Evolutionary conservation across 2,797 vertebrate species (phyloP).

Genomic region (Luscinia luscinia): DNA sequence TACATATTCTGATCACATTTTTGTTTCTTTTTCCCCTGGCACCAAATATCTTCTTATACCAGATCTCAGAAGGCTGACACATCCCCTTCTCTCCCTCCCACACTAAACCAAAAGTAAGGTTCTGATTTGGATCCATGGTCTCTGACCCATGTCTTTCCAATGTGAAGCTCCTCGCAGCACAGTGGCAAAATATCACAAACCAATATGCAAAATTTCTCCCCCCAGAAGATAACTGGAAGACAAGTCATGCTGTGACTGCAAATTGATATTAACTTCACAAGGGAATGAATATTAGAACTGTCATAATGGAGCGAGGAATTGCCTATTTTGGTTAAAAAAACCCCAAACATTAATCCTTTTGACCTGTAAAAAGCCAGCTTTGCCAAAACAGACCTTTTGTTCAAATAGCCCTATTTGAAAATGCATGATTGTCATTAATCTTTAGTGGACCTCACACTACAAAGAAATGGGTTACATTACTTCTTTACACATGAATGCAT

Average conservation of each 20-base stretch:
- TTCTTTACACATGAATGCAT: neutral
- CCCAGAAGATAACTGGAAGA: neutral
- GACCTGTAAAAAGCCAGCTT: neutral
- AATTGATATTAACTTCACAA: conserved; percentile 46
- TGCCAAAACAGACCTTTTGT: neutral
- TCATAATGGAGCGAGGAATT: neutral
- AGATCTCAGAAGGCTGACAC: neutral
- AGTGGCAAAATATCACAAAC: neutral
- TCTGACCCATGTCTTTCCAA: neutral
- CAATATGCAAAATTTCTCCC: neutral
- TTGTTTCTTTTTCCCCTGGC: neutral
- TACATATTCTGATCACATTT: neutral
- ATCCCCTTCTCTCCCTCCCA: neutral
- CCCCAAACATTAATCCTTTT: neutral
- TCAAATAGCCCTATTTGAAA: neutral
- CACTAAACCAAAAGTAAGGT: neutral
- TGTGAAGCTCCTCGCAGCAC: neutral
- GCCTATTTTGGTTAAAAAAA: conserved; percentile 7
- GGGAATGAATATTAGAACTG: conserved; percentile 26
- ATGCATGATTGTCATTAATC: neutral
- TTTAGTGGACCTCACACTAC: neutral
- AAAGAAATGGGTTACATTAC: neutral
- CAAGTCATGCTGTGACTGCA: neutral
- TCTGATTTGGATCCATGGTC: neutral
- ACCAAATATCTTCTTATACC: neutral